Base-by-base conservation (phyloP, 2,888 invertebrate species). In the Labia minor region DNA sequence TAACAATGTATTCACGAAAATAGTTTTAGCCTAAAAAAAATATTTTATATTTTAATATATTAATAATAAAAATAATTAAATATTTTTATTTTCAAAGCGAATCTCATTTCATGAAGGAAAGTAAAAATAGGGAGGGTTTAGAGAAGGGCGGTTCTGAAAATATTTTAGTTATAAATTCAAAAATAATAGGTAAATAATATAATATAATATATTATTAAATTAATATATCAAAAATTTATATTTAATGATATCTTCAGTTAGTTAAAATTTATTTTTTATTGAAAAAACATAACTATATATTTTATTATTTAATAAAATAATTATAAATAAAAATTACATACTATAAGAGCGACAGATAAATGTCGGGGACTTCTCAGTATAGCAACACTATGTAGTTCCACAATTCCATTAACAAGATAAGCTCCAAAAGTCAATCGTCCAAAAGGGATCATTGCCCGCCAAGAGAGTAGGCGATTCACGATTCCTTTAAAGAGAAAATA, bases 381-480 rank as follows among this genome's bases (percentile, higher is more conserved):
- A 1, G 86, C 85, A 2, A 83, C 79, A 71, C 82, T 82, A 75
- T 86, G 85, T 68, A 88, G 75, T 74, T 86, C 87, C 0, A 89
- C 81, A 19, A 88, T 78, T 1, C 88, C 88, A 74, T 89, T 88
- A 26, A 86, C 83, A 65, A 89, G 79, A 75, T 88, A 89, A 1
- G 87, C 87, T 71, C 87, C 86, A 74, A 86, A 89, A 0, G 88
- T 87, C 67, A 89, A 76, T 71, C 87, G 81, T 70, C 87, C 85
- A 18, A 88, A 77, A 0, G 87, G 86, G 21, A 83, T 82, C 71
- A 87, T 82, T 64, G 83, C 78, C 73, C 82, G 82, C 84, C 84
- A 85, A 0, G 80, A 81, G 63, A 87, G 74, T 68, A 86, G 76
- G 71, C 78, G 82, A 21, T 80, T 81, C 0, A 86, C 72, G 4